A percentile compares a stretch with the other conserved stretches of the same genome.
Evolutionary conservation across 2,888 invertebrate species (phyloP).

Genomic region (Nesidiocoris tenuis): DNA sequence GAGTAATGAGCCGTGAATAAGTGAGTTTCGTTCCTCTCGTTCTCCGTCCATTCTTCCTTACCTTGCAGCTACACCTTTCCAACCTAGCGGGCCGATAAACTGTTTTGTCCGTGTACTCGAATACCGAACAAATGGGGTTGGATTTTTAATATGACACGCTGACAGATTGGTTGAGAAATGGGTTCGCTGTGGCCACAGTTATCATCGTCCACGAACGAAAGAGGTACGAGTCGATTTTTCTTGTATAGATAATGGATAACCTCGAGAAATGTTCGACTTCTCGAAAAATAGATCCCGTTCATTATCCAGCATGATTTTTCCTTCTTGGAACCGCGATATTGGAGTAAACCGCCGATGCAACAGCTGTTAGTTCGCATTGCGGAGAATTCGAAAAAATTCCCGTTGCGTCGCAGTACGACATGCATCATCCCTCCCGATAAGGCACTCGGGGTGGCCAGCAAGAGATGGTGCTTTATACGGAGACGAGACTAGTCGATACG

Average conservation of each 20-base stretch:
- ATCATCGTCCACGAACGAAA: too few relatives aligned
- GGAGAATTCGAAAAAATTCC: too few relatives aligned
- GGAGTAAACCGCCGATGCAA: too few relatives aligned
- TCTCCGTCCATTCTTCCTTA: background rate
- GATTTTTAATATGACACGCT: background rate
- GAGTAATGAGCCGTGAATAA: conserved; percentile 33
- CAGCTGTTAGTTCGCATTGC: too few relatives aligned
- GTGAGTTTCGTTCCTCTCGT: conserved; percentile 21
- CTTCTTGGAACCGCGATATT: too few relatives aligned
- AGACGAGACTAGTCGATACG: background rate
- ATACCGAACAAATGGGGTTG: background rate
- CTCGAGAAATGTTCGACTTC: too few relatives aligned
- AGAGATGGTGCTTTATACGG: background rate
- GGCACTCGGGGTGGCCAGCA: background rate
- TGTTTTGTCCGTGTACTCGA: background rate
- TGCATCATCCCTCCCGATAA: background rate
- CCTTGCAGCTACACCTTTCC: background rate
- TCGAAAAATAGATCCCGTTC: too few relatives aligned
- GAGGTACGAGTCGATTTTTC: too few relatives aligned
- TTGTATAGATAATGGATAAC: too few relatives aligned
- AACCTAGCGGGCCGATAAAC: background rate
- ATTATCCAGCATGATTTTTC: too few relatives aligned
- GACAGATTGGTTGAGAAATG: too few relatives aligned
- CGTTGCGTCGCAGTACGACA: background rate
- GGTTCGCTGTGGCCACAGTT: too few relatives aligned